phyloP scores from a whole-genome alignment of 92 coral and sea anemone species.

The Zoanthus sansibaricus region DNA sequence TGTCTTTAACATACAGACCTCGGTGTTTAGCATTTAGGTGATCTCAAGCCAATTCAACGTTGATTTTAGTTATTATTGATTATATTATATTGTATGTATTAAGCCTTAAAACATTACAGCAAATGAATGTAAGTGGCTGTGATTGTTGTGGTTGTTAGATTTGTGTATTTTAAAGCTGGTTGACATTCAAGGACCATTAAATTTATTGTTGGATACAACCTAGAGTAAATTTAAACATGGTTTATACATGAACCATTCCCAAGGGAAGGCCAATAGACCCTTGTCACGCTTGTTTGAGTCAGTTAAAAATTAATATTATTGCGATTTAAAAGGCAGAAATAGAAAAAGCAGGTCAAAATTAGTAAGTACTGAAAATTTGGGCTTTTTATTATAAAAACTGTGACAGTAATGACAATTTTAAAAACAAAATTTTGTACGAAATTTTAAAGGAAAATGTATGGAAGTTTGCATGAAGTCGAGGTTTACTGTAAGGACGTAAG shows the following conservation, averaged over 20 bases:
- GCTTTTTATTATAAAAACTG: too few species aligned
- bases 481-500: too few species aligned
- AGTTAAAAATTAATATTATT: too few species aligned
- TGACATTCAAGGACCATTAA: constrained; percentile 4
- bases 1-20: background rate
- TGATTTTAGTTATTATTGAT: background rate
- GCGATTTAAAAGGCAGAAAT: too few species aligned
- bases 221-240: constrained; percentile 5
- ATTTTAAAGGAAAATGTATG: too few species aligned
- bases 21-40: constrained; percentile 1
- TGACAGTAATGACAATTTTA: too few species aligned
- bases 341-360: too few species aligned
- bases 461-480: too few species aligned
- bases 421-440: too few species aligned
- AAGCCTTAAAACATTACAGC: background rate
- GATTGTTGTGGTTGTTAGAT: background rate
- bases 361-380: too few species aligned
- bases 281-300: too few species aligned
- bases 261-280: background rate
- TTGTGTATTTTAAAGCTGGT: constrained; percentile 1
- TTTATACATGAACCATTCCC: background rate
- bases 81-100: background rate
- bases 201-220: background rate
- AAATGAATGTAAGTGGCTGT: constrained; percentile 3
- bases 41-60: constrained; percentile 5